Evolutionary conservation across 2,113 vertebrate genomes (phyloP), one percentile per base, ranked within the genome.

Genomic region (Dissostichus mawsoni): DNA sequence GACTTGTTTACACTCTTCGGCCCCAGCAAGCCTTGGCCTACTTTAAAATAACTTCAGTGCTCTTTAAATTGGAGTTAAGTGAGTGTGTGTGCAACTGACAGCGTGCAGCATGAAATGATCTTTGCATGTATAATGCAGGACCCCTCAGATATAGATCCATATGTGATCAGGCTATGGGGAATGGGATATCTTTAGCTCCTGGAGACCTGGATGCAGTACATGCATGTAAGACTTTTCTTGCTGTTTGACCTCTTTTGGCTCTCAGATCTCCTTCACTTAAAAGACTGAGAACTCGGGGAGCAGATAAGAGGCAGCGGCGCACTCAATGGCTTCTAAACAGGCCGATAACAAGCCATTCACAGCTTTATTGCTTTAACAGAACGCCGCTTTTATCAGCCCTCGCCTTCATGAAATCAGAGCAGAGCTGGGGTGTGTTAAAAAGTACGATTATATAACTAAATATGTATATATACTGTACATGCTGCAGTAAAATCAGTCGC

Each of bases 51-150:
- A 88, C 81, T 91, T 86, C 59, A 66, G 44, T 52, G 76, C 70
- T 82, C 88, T 93, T 86, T 80, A 84, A 85, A 71, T 29, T 5
- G 59, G 80, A 89, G 72, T 89, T 80, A 91, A 89, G 71, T 74
- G 74, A 50, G 65, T 65, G 47, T 25, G 69, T 68, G 65, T 75
- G 69, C 25, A 81, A 80, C 82, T 73, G 80, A 69, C 63, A 44
- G 75, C 8, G 16, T 33, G 7, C 59, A 65, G 59, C 73, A 76
- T 72, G 81, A 90, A 84, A 92, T 90, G 85, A 84, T 78, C 84
- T 80, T 78, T 90, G 86, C 90, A 91, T 92, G 81, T 85, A 85
- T 92, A 91, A 92, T 90, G 87, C 80, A 92, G 75, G 57, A 84
- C 58, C 76, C 45, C 76, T 84, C 78, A n/a, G 80, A 81, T 87